Evolutionary conservation across 1,140 invertebrate genomes (phyloP), one percentile per base, ranked within the genome.

Genomic region (Plodia interpunctella): DNA sequence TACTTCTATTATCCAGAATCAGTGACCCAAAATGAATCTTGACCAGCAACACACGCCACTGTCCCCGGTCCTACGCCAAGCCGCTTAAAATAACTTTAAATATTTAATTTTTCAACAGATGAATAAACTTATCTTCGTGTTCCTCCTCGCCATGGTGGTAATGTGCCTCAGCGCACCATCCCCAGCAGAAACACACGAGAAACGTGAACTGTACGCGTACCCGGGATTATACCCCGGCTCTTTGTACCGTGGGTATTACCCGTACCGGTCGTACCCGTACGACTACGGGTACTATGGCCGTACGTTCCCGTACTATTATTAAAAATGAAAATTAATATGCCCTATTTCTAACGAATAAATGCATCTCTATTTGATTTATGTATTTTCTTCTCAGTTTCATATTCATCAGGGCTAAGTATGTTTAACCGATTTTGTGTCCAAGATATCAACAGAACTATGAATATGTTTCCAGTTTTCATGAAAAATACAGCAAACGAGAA

Each of bases 241-340:
- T 1, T 13, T 30, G 5, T 54, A 54, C 52, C 25, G 38, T 25
- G 52, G 20, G 20, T 54, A 54, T 19, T 17, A 15, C 52, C 20
- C n/a, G 52, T 57, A 57, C 56, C 44, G 38, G 15, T 10, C 38
- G 0, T 49, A 57, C 49, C 21, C 56, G 4, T 50, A 57, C 44
- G n/a, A 44, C 44, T 57, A 57, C 49, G 38, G 38, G 0, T 44
- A 44, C n/a, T 44, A 44, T 15, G 38, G 38, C 13, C 38, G 38
- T 2, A 10, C 38, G 0, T 15, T 15, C n/a, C 38, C 38, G 2
- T 44, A 44, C 15, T 15, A 15, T 44, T 44, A 44, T 15, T 44
- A n/a, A 44, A 15, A 44, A 44, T 17, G 13, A n/a, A 44, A 5
- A 44, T 15, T 44, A 17, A 44, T n/a, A 15, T 15, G 10, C 10